Evolutionary conservation across 2,113 vertebrate genomes (phyloP).

Genomic region (Saguinus midas): DNA sequence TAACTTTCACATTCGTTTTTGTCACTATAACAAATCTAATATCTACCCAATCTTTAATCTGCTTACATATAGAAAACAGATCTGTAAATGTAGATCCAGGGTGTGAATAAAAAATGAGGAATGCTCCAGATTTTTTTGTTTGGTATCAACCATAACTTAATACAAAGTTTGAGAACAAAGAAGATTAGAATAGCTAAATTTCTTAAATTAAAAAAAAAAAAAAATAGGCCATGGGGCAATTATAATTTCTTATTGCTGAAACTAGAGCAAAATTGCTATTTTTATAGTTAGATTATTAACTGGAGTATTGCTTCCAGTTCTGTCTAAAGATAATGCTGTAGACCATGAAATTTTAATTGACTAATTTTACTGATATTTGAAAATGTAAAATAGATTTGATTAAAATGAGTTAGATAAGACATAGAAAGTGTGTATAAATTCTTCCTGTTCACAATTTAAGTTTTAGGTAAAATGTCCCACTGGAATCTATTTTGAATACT

Average conservation of each 20-base stretch:
- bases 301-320: conserved; percentile 78
- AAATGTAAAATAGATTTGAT: conserved; percentile 71
- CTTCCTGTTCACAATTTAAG: conserved; percentile 72
- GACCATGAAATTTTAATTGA: conserved; percentile 79
- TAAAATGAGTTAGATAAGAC: conserved; percentile 70
- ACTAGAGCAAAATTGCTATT: conserved; percentile 73
- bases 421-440: conserved; percentile 69
- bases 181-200: background rate
- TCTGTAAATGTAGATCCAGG: background rate
- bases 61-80: background rate
- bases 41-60: background rate
- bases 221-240: conserved; percentile 53
- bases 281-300: conserved; percentile 71
- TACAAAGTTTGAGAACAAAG: background rate
- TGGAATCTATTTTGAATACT: conserved; percentile 76
- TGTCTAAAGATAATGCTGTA: conserved; percentile 64
- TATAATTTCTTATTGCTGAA: conserved; percentile 63
- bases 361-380: conserved; percentile 73
- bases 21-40: background rate
- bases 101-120: background rate
- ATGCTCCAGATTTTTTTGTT: background rate
- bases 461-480: conserved; percentile 79
- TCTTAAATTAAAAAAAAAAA: background rate
- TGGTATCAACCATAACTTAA: background rate
- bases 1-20: background rate